Base-by-base conservation (phyloP, 2,888 invertebrate genomes). In the Slavum lentiscoides region DNA sequence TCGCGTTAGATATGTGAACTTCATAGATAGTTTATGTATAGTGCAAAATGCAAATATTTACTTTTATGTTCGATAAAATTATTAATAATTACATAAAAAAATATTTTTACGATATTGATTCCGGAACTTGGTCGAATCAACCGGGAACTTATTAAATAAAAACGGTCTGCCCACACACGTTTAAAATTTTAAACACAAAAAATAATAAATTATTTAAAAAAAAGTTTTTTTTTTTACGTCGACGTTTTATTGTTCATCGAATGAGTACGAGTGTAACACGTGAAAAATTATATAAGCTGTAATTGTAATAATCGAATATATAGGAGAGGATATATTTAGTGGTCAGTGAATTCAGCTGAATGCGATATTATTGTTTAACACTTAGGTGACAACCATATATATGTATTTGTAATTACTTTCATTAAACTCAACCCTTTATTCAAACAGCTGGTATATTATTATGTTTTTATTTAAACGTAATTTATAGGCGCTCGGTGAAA, bases 41-140 rank as follows among this genome's bases (percentile, higher is more conserved):
- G 19, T 61, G 11, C 6, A 6, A 39, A 72, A 49, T 49, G 49
- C 1, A 13, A 13, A 49, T 49, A 15, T 13, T 49, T 49, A 15
- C 15, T 15, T n/a, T n/a, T 15, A 58, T 37, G 70, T 13, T 58
- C n/a, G 55, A 19, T 58, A 70, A 70, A 19, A 55, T 55, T 55
- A 19, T 55, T 49, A 49, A 49, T 49, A 49, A 15, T 49, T 49
- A 15, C 30, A 30, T 30, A 19, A 59, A 21, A 59, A 61, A 23
- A 9, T 72, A 72, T 61, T 72, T 72, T 61, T 59, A 61, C 43
- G 30, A 7, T 17, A n/a, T 9, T 21, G 39, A 64, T 70, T 70
- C 21, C 39, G 58, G 4, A 39, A 30, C 70, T 17, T n/a, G 58
- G 58, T 70, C 21, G 58, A 70, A 70, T 58, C 21, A 58, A 58